Conservation (phyloP, 1,140 invertebrate species). For the Hermetia illucens region DNA sequence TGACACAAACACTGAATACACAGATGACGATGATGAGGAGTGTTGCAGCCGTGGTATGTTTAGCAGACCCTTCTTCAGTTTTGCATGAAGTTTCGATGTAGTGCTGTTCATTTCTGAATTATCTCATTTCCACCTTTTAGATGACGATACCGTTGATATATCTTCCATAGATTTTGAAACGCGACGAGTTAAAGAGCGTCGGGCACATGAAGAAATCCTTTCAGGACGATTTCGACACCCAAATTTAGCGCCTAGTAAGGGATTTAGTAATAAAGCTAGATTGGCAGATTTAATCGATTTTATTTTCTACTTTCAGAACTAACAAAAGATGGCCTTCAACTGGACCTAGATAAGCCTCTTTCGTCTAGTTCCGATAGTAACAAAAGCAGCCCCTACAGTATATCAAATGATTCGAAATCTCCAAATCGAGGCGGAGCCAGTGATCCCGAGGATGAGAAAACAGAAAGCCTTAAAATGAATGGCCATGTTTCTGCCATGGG, state of each 20-base stretch:
- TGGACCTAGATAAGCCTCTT: not conserved
- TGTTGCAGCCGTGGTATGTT: too few relatives aligned
- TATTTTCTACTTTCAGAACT: not conserved
- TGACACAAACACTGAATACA: constrained; percentile 13
- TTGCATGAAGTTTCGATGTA: too few relatives aligned
- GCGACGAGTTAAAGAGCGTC: constrained; percentile 22
- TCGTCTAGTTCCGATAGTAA: not conserved
- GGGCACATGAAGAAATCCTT: constrained; percentile 29
- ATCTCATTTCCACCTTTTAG: constrained; percentile 6
- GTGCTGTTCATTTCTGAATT: too few relatives aligned
- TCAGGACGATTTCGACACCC: constrained; percentile 28
- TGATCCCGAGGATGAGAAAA: too few relatives aligned
- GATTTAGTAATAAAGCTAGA: not conserved
- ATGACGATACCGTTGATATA: constrained; percentile 25
- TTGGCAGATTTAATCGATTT: constrained; percentile 1
- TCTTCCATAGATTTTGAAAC: constrained; percentile 28
- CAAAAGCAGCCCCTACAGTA: not conserved
- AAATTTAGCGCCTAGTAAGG: constrained; percentile 23
- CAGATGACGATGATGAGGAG: constrained; percentile 24
- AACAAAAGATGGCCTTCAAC: not conserved
- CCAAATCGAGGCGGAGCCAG: not conserved
- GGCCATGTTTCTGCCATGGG: too few relatives aligned
- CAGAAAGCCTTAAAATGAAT: too few relatives aligned
- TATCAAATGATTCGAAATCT: constrained; percentile 2
- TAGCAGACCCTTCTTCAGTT: too few relatives aligned